Evolutionary conservation across 1,140 invertebrate genomes (phyloP).

Genomic region (Leguminivora glycinivorella): DNA sequence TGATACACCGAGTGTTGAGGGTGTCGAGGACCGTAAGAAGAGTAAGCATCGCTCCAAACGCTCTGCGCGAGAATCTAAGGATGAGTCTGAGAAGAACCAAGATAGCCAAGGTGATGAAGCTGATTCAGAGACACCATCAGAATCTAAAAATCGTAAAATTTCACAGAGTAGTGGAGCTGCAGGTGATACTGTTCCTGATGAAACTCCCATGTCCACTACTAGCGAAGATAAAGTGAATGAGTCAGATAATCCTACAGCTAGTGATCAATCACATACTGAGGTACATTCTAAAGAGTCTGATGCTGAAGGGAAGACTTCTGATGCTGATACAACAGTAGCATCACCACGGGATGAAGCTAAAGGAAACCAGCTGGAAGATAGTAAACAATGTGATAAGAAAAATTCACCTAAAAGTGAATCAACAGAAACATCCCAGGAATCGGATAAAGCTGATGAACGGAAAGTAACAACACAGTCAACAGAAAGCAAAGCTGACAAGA

Average conservation of each 20-base stretch:
- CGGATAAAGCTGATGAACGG: constrained; percentile 22
- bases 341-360: constrained; percentile 51
- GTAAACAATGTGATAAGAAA: constrained; percentile 11
- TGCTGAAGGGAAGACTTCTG: constrained; percentile 47
- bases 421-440: constrained; percentile 7
- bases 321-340: constrained; percentile 64
- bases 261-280: constrained; percentile 26
- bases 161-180: constrained; percentile 35
- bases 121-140: constrained; percentile 28
- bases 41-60: constrained; percentile 59
- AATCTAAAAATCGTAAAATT: constrained; percentile 36
- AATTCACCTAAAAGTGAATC: not conserved
- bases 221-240: constrained; percentile 48
- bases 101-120: constrained; percentile 51
- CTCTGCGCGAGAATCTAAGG: constrained; percentile 53
- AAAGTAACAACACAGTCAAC: not conserved
- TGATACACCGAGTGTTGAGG: constrained; percentile 62
- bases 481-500: constrained; percentile 43
- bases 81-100: constrained; percentile 52
- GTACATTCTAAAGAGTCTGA: constrained; percentile 32
- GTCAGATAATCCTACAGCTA: constrained; percentile 34
- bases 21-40: constrained; percentile 62
- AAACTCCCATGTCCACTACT: constrained; percentile 60
- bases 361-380: constrained; percentile 27
- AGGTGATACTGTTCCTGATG: constrained; percentile 38